Percentiles rank a stretch among this genome's conserved stretches.
These are phyloP conservation scores for Esox masquinongy DNA, from an alignment of 2,797 vertebrate genomes.

Conservation along the genomic window DNA sequence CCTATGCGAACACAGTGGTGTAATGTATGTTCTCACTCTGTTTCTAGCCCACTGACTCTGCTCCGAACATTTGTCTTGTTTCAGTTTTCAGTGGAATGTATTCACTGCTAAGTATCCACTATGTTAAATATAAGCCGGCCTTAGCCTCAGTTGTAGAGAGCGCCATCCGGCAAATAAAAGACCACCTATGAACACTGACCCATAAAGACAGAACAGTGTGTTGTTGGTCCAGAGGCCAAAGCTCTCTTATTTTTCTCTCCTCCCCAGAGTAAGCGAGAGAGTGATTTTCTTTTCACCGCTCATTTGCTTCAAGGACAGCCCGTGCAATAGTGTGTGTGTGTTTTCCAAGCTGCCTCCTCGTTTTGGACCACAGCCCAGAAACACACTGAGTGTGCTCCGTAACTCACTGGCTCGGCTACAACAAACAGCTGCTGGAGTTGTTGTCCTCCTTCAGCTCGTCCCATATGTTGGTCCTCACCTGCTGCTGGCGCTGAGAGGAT, in stretches of 20 bases:
- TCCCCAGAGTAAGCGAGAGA: background rate
- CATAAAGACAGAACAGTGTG: background rate
- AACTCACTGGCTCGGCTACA: conserved; percentile 27
- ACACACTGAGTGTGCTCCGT: conserved; percentile 19
- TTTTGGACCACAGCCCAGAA: conserved; percentile 19
- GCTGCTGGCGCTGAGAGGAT: conserved; percentile 73
- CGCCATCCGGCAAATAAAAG: background rate
- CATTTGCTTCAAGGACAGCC: conserved; percentile 31
- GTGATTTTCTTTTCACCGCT: conserved; percentile 21
- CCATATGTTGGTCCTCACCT: conserved; percentile 79
- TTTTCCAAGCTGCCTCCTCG: background rate
- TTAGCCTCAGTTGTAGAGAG: background rate
- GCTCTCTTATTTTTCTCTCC: background rate
- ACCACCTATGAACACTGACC: background rate
- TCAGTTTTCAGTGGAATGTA: background rate
- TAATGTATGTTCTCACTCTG: conserved; percentile 77
- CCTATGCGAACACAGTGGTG: conserved; percentile 79
- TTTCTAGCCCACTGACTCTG: background rate
- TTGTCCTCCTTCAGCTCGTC: conserved; percentile 46
- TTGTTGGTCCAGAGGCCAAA: background rate
- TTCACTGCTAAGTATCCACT: too few relatives aligned
- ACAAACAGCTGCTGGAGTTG: conserved; percentile 42
- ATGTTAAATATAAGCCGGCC: background rate
- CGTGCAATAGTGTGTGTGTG: background rate
- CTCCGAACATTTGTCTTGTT: background rate